Conservation (phyloP, 2,888 invertebrate species). For the Dioctria linearis region DNA sequence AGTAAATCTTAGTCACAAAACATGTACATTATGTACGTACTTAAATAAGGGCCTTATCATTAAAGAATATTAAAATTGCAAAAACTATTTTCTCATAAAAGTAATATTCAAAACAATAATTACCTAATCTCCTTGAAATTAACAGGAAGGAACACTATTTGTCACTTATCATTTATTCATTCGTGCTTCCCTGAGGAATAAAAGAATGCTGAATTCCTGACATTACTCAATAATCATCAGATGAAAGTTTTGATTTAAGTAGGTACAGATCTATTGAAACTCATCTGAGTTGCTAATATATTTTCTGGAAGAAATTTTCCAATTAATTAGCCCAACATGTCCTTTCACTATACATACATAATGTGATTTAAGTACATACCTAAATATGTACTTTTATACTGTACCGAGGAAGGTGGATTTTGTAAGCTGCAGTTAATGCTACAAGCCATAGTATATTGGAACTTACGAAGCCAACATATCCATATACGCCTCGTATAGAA, state of each 20-base stretch:
- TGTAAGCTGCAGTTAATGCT: not conserved
- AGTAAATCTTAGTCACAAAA: too few species aligned
- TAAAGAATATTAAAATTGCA: too few species aligned
- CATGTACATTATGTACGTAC: too few species aligned
- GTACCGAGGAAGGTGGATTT: not conserved
- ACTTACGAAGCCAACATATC: too few species aligned
- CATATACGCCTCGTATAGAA: not conserved
- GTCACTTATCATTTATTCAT: slow-evolving; percentile 3
- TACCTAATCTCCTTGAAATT: not conserved
- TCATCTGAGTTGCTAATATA: not conserved
- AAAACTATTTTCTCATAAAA: too few species aligned
- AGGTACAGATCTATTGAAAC: not conserved
- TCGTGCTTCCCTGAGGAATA: not conserved
- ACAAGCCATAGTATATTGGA: not conserved
- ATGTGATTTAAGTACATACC: not conserved
- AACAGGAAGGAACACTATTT: not conserved
- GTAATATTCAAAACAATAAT: not conserved
- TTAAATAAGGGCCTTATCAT: too few species aligned
- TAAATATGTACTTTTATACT: not conserved
- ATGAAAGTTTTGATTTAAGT: not conserved
- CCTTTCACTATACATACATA: not conserved
- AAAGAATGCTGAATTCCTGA: not conserved
- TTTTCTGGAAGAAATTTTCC: not conserved
- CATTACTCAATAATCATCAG: not conserved
- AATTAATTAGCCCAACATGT: slow-evolving; percentile 30